Evolutionary conservation across 37 sponge, comb jelly and placozoan genomes (phyloP), one percentile per base, ranked within the genome.

Genomic region (Amphimedon queenslandica): DNA sequence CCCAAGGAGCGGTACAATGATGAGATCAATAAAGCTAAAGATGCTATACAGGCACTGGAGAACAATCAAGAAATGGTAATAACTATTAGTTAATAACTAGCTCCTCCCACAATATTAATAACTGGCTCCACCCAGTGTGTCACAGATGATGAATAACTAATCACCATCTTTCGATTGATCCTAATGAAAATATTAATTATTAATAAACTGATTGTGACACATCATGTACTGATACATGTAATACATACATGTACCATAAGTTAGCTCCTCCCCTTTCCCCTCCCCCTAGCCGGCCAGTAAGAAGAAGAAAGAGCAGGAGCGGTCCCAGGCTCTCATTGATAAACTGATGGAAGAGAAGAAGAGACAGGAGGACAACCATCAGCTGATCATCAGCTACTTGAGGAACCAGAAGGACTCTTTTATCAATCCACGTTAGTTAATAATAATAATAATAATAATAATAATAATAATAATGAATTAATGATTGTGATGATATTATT

Each of bases 301-400:
- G 88, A 82, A 75, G 82, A 98, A 92, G 90, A 91, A 92, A 69
- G 95, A 98, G 75, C 77, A 86, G 57, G 99, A 98, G 76, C 69
- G 87, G 32, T 76, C 75, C 75, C 56, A 73, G 76, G 74, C 66
- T 1, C 53, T 94, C 42, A 98, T 98, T 27, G 85, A 86, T 63
- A 80, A 80, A 79, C 80, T 98, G 33, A 75, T 86, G 66, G 99
- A 94, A 36, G 96, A 98, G 74, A 82, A 60, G 35, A 76, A 82
- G 28, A 37, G 78, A 55, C 97, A 98, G 70, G 78, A 88, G 41
- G 90, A 86, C 65, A 89, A 92, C 79, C 85, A 89, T 78, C 60
- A 94, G 25, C 87, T 88, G 31, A 82, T 98, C 38, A 63, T 77
- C 35, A 81, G 78, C 31, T 70, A 95, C 56, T 25, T 98, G 32